Conservation (phyloP, 2,888 invertebrate species). For the Lamellibrachia columna region DNA sequence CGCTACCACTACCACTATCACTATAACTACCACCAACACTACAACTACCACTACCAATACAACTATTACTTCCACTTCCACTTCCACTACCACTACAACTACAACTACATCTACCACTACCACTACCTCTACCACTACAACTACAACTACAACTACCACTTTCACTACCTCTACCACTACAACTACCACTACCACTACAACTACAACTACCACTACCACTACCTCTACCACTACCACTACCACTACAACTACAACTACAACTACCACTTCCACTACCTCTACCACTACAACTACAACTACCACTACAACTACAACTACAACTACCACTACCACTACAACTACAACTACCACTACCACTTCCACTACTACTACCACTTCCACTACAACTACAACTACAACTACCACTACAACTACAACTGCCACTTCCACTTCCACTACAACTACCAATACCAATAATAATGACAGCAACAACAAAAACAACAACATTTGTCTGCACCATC, state of each 20-base stretch:
- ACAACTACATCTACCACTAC: not conserved
- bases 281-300: not conserved
- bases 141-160: not conserved
- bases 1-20: constrained; percentile 17
- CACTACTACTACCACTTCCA: not conserved
- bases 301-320: not conserved
- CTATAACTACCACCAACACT: not conserved
- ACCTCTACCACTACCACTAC: not conserved
- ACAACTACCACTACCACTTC: not conserved
- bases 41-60: too few relatives aligned
- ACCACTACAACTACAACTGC: not conserved
- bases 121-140: not conserved
- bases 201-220: not conserved
- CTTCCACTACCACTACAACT: not conserved
- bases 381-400: not conserved
- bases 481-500: too few relatives aligned
- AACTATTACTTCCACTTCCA: not conserved
- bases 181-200: not conserved
- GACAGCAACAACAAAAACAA: not conserved
- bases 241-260: not conserved
- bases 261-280: not conserved
- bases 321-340: not conserved
- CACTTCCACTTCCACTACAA: not conserved
- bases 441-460: not conserved
- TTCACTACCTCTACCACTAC: not conserved